Evolutionary conservation across 2,113 vertebrate species (phyloP).

Genomic region (Felis catus): F.catus_Fca126_mat1.0 CM031413.1:120124501-120125000

Average conservation of each 20-base stretch:
- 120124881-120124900: not conserved
- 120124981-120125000: not conserved
- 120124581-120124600: too few species aligned
- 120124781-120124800: not conserved
- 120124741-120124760: not conserved
- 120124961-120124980: not conserved
- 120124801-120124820: not conserved
- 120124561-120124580: not conserved
- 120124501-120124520: not conserved
- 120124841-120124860: not conserved
- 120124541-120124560: not conserved
- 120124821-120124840: not conserved
- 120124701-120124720: not conserved
- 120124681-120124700: conserved; percentile 18
- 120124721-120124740: not conserved
- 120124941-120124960: not conserved
- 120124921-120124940: not conserved
- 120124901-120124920: not conserved
- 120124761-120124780: not conserved
- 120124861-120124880: not conserved
- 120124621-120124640: not conserved
- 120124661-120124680: not conserved
- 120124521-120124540: not conserved
- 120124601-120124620: not conserved
- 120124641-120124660: not conserved